Conservation (phyloP, 2,888 invertebrate species). For the Alviniconcha strummeri region DNA sequence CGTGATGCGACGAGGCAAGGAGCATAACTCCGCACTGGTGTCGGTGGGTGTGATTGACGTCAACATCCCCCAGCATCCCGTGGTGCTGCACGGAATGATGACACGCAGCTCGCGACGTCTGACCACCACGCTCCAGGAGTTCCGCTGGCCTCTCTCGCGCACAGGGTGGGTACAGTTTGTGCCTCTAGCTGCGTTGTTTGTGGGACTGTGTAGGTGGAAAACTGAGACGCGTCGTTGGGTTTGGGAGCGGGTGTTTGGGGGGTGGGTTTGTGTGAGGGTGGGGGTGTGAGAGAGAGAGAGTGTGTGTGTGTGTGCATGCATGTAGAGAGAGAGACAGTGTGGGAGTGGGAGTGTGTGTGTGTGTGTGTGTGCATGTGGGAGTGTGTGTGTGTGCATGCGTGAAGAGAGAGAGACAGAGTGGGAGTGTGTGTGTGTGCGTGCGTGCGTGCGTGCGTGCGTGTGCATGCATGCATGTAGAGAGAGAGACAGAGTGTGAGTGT, state of each 20-base stretch:
- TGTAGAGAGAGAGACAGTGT: too few relatives aligned
- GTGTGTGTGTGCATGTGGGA: too few relatives aligned
- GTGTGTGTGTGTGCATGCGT: too few relatives aligned
- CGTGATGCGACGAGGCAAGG: conserved; percentile 82
- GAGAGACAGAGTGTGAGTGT: too few relatives aligned
- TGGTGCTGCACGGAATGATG: conserved; percentile 98
- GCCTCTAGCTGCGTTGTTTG: background rate
- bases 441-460: background rate
- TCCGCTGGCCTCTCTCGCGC: conserved; percentile 66
- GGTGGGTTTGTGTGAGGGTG: background rate
- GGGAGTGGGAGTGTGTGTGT: too few relatives aligned
- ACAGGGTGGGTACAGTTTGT: conserved; percentile 47
- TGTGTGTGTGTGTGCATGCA: background rate
- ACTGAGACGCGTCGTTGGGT: background rate
- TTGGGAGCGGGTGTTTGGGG: background rate
- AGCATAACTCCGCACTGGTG: conserved; percentile 85
- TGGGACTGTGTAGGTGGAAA: too few relatives aligned
- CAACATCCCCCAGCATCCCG: conserved; percentile 98
- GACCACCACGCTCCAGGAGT: conserved; percentile 90
- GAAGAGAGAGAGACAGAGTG: too few relatives aligned
- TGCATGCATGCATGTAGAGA: background rate
- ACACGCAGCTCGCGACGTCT: conserved; percentile 90
- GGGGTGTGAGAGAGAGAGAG: background rate
- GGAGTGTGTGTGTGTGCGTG: background rate
- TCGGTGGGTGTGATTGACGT: conserved; percentile 93